Evolutionary conservation across 2,113 vertebrate genomes (phyloP), one percentile per base, ranked within the genome.

Genomic region (Promerops cafer): DNA sequence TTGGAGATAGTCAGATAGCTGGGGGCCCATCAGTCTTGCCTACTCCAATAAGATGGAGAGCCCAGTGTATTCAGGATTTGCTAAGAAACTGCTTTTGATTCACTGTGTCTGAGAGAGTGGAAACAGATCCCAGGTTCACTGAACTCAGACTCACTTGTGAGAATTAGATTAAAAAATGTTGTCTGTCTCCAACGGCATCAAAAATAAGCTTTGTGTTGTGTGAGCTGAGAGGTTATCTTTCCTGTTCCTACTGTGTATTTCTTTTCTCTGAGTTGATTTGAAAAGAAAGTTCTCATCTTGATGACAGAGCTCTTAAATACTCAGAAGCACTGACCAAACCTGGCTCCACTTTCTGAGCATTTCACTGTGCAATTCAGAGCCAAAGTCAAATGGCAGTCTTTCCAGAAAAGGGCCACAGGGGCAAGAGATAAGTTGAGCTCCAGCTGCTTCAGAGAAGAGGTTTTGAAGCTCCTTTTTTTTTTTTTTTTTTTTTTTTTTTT

Each of bases 301-400:
- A 87, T 71, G 47, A 84, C 85, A 87, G 80, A 82, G 21, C 27
- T 91, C 53, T 57, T 83, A 66, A 93, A 80, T 69, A 91, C 71
- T 81, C 82, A 90, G 70, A 69, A 93, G 66, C 63, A 72, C 21
- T 2, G 1, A 83, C 13, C 54, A 79, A 85, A 72, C 9, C n/a
- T 44, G 19, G 35, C 39, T 90, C 27, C 59, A 66, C 27, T 74
- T 87, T 83, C 84, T 57, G 42, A 63, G 30, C 40, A 45, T 84
- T 94, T 78, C 31, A 83, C 14, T 83, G 30, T 42, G 33, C 45
- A 56, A 59, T 59, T 74, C 63, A 70, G 57, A 87, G 21, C 22
- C 19, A n/a, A 86, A 87, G 21, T 54, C 63, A 80, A 40, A 76
- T 75, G 10, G 33, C 59, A 63, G 13, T 45, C 66, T 86, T 93